These are phyloP conservation scores for Mechanitis mazaeus DNA, from an alignment of 2,888 invertebrate species.

Conservation along the genomic window DNA sequence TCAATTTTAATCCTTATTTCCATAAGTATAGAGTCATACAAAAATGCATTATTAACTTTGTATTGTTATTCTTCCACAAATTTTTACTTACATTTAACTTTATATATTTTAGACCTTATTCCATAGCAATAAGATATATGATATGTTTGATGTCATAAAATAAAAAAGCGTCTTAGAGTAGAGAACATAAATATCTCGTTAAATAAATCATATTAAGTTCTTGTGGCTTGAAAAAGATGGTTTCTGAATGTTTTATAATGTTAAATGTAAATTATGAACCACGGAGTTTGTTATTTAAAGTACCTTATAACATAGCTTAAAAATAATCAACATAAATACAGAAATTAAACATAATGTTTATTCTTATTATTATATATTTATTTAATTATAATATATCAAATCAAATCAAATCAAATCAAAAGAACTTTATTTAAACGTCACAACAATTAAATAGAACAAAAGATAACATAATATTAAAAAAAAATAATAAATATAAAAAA, in stretches of 20 bases:
- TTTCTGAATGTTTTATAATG: conserved; percentile 17
- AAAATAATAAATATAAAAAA: too few relatives aligned
- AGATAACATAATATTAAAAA: too few relatives aligned
- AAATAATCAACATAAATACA: too few relatives aligned
- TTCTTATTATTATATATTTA: too few relatives aligned
- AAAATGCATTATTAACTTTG: conserved; percentile 6
- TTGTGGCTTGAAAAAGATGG: conserved; percentile 39
- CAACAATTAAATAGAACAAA: too few relatives aligned
- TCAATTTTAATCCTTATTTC: conserved; percentile 35
- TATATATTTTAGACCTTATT: conserved; percentile 9
- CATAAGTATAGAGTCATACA: conserved; percentile 21
- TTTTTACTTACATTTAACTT: conserved; percentile 2
- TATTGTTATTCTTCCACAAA: conserved; percentile 13
- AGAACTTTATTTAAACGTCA: too few relatives aligned
- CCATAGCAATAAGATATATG: neutral
- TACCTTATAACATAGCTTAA: too few relatives aligned
- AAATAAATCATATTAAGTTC: conserved; percentile 68
- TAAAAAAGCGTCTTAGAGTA: conserved; percentile 27
- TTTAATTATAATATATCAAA: too few relatives aligned
- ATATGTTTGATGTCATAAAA: conserved; percentile 1
- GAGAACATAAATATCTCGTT: conserved; percentile 65
- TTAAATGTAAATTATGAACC: conserved; percentile 10
- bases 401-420: too few relatives aligned
- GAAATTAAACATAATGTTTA: too few relatives aligned
- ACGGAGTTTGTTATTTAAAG: conserved; percentile 6